Conservation (phyloP, 1,140 invertebrate species). For the Ylistrum balloti region DNA sequence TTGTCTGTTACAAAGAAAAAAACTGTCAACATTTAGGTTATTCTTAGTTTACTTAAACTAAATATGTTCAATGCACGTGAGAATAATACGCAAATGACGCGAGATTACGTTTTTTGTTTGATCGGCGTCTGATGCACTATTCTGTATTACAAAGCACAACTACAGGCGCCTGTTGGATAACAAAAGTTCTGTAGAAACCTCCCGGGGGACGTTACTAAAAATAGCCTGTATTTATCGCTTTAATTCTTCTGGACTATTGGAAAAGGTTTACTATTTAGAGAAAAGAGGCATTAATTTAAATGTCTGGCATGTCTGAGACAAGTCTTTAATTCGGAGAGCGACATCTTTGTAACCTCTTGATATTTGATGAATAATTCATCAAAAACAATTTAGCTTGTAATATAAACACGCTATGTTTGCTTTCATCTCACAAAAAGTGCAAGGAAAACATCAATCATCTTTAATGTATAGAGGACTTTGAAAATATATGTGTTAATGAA, state of each 20-base stretch:
- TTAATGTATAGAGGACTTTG: too few species aligned
- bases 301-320: background rate
- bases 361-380: too few species aligned
- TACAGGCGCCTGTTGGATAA: background rate
- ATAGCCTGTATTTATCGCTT: constrained; percentile 4
- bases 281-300: background rate
- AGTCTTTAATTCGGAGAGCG: background rate
- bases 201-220: background rate
- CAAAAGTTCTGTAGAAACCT: background rate
- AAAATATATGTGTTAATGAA: too few species aligned
- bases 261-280: background rate
- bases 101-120: background rate
- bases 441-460: too few species aligned
- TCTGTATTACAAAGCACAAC: background rate
- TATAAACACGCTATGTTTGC: too few species aligned
- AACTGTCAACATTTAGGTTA: too few species aligned
- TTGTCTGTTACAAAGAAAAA: too few species aligned
- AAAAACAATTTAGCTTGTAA: too few species aligned
- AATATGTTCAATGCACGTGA: too few species aligned
- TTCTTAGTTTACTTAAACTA: too few species aligned
- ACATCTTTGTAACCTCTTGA: too few species aligned
- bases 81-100: background rate
- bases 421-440: too few species aligned
- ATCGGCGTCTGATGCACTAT: background rate
- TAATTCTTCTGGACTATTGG: background rate